A percentile compares a stretch with the other conserved stretches of the same genome.
Evolutionary conservation across 2,888 invertebrate species (phyloP).

Genomic region (Liposcelis brunnea): DNA sequence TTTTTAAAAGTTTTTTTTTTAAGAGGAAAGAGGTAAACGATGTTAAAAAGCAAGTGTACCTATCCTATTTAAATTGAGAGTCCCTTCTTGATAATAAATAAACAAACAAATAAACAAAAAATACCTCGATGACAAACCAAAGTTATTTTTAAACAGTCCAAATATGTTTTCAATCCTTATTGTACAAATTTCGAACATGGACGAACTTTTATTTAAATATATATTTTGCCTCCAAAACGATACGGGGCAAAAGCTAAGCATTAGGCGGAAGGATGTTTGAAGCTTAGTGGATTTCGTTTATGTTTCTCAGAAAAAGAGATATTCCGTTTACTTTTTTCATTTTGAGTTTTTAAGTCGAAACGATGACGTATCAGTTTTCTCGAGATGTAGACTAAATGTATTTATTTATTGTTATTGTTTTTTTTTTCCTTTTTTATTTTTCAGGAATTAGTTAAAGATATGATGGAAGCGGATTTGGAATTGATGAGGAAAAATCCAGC

Average conservation of each 20-base stretch:
- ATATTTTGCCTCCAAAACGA: too few relatives aligned
- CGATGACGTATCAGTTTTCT: not conserved
- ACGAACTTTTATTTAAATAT: slow-evolving; percentile 2
- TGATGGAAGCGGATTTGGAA: slow-evolving; percentile 80
- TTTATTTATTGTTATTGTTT: slow-evolving; percentile 7
- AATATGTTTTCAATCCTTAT: slow-evolving; percentile 8
- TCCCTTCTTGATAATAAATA: slow-evolving; percentile 6
- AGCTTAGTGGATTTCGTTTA: not conserved
- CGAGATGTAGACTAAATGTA: not conserved
- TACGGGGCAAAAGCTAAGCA: not conserved
- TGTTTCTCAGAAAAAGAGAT: slow-evolving; percentile 6
- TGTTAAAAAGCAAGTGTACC: too few relatives aligned
- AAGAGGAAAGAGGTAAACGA: too few relatives aligned
- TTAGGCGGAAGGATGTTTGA: not conserved
- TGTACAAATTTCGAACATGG: slow-evolving; percentile 4
- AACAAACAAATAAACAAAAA: slow-evolving; percentile 7
- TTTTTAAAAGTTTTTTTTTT: too few relatives aligned
- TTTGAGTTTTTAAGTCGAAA: not conserved
- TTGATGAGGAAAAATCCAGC: slow-evolving; percentile 82
- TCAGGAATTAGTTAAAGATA: slow-evolving; percentile 73
- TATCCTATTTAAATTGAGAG: too few relatives aligned
- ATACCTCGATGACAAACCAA: slow-evolving; percentile 3
- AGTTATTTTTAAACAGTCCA: slow-evolving; percentile 9
- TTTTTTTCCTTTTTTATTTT: slow-evolving; percentile 21
- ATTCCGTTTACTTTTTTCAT: slow-evolving; percentile 9